Base-by-base conservation (phyloP, 2,797 vertebrate species). In the Gallinago solitaria region DNA sequence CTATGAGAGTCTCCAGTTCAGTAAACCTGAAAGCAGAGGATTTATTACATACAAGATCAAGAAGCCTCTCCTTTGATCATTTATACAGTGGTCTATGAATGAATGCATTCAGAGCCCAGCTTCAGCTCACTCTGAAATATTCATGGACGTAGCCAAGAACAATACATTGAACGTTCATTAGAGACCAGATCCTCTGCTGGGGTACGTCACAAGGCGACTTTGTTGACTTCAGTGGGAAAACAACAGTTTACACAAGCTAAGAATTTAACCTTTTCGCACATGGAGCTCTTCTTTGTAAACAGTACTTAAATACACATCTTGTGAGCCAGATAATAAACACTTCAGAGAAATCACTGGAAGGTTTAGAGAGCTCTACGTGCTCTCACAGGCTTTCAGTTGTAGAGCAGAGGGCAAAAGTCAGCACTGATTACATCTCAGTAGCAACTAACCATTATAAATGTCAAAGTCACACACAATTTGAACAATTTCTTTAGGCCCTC, bases 21-120 rank as follows among this genome's bases (percentile, higher is more conserved):
- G 97, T 97, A 97, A 99, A 99, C 95, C 98, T 99, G 89, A 83
- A 95, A 95, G 85, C 78, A 59, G 79, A 87, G 94, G 83, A 89
- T 96, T 94, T 95, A 96, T 87, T 96, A n/a, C 60, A 76, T 48
- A 43, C 28, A 69, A 82, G 87, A 95, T 89, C 76, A 95, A 94
- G 93, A 77, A 95, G 37, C 45, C 35, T 88, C 63, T 88, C 70
- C 83, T 94, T 93, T 96, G 92, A 95, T 95, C 86, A 65, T 94
- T 92, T 91, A 33, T 94, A 89, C 78, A 71, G 91, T 3, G 6
- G 71, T 48, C 78, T 82, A 45, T 93, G 91, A 94, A 96, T 92
- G 94, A 90, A 85, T 32, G 45, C 83, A 92, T 95, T 97, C 85
- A 93, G 88, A 96, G 47, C 43, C 69, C 71, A 87, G 73, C 78